A percentile compares a stretch with the other conserved stretches of the same genome.
phyloP scores from a whole-genome alignment of 2,888 invertebrate species.

The Panorpa germanica region DNA sequence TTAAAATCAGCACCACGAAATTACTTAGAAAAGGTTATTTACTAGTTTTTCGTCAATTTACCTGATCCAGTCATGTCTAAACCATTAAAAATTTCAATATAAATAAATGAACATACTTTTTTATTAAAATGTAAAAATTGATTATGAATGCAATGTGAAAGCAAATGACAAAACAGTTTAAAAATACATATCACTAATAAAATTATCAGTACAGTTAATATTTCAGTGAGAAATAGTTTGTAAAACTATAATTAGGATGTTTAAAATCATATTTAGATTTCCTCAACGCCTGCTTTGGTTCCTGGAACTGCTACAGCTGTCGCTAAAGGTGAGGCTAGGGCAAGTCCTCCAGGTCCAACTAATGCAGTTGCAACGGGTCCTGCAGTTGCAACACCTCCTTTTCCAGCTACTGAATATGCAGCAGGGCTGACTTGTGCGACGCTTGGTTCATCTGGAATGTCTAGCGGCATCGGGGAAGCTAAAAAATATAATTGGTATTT shows the following conservation, averaged over 20 bases:
- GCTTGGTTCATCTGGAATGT: slow-evolving; percentile 19
- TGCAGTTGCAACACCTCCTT: slow-evolving; percentile 28
- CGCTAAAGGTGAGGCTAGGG: slow-evolving; percentile 28
- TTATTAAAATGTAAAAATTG: no score
- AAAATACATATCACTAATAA: no score
- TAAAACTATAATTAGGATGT: slow-evolving; percentile 2
- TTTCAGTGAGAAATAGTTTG: slow-evolving; percentile 2
- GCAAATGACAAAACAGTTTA: no score
- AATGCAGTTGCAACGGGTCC: slow-evolving; percentile 28
- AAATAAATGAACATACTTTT: no score
- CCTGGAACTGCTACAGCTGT: slow-evolving; percentile 29
- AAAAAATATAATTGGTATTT: no score
- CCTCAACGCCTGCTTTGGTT: slow-evolving; percentile 6
- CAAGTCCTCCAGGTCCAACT: slow-evolving; percentile 27
- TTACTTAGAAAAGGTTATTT: no score
- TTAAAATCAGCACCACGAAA: no score
- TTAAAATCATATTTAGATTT: slow-evolving; percentile 7
- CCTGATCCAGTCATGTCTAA: no score
- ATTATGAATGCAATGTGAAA: no score
- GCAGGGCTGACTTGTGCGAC: slow-evolving; percentile 28
- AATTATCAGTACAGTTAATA: slow-evolving; percentile 3
- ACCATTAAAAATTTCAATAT: no score
- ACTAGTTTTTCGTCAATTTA: no score
- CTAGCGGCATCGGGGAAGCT: slow-evolving; percentile 5
- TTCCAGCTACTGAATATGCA: slow-evolving; percentile 28